Conservation (phyloP, 2,888 invertebrate genomes). For the Ditula angustiorana region DNA sequence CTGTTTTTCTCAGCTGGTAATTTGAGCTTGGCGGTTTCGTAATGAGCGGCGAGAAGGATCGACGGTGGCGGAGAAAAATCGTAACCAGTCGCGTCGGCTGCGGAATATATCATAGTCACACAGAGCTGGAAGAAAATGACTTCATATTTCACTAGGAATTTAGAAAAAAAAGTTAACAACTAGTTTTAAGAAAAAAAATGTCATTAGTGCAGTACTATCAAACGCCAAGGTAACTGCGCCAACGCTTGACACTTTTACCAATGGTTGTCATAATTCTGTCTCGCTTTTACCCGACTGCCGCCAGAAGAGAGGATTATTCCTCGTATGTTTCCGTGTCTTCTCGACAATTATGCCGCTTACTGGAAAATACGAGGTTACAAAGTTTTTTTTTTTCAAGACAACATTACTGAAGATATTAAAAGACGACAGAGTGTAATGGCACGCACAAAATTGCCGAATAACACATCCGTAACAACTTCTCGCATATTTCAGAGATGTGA, state of each 20-base stretch:
- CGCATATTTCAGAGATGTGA: neutral
- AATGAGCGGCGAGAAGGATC: conserved; percentile 2
- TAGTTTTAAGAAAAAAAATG: too few relatives aligned
- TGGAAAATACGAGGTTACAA: too few relatives aligned
- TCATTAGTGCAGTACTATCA: too few relatives aligned
- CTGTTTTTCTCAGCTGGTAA: conserved; percentile 7
- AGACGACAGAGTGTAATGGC: neutral
- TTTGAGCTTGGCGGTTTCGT: neutral
- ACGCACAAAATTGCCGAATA: neutral
- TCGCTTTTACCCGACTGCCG: too few relatives aligned
- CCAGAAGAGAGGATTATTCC: too few relatives aligned
- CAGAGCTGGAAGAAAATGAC: neutral
- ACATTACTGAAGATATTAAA: neutral
- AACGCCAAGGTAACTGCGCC: too few relatives aligned
- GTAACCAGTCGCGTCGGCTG: neutral
- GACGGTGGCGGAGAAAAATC: neutral
- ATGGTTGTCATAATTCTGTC: too few relatives aligned
- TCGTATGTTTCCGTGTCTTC: neutral
- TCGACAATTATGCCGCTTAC: too few relatives aligned
- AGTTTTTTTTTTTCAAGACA: too few relatives aligned
- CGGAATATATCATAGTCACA: neutral
- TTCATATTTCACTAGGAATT: neutral
- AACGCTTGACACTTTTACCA: too few relatives aligned
- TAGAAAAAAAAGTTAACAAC: too few relatives aligned
- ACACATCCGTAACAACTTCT: neutral